These are phyloP conservation scores for Acropora tenuis DNA, from an alignment of 64 coral and sea anemone genomes.

Conservation along the genomic window DNA sequence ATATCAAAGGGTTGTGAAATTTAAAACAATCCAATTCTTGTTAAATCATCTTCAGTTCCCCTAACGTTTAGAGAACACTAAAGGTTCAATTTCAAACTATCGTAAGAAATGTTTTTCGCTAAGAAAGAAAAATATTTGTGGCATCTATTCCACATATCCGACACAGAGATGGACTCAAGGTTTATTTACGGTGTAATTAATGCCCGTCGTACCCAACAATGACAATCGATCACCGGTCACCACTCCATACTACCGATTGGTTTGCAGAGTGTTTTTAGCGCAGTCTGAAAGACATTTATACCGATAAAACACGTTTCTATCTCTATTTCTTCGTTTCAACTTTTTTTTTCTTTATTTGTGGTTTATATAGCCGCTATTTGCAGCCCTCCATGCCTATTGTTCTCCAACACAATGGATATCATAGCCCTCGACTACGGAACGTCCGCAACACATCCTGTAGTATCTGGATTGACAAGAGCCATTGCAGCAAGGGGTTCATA, in stretches of 20 bases:
- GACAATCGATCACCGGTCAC: not conserved
- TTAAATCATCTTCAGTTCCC: no score
- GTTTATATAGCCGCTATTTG: conserved; percentile 1
- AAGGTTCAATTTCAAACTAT: no score
- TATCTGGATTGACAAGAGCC: conserved; percentile 37
- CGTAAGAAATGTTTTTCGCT: no score
- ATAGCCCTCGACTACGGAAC: conserved; percentile 27
- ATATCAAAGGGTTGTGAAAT: no score
- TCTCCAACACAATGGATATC: conserved; percentile 68
- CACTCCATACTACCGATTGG: not conserved
- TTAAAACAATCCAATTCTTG: no score
- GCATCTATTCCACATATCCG: not conserved
- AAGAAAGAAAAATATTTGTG: not conserved
- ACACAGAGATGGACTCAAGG: not conserved
- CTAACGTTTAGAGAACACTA: no score
- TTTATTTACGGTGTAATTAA: not conserved
- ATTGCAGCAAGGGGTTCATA: conserved; percentile 52
- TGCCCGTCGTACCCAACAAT: not conserved
- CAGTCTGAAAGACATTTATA: not conserved
- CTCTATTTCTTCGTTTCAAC: not conserved
- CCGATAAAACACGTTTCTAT: not conserved
- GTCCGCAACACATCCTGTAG: not conserved
- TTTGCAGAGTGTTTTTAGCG: not conserved
- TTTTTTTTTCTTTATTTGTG: not conserved
- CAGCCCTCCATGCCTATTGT: conserved; percentile 56